Evolutionary conservation across 2,888 invertebrate species (phyloP), one percentile per base, ranked within the genome.

Genomic region (Leucozona laternaria): DNA sequence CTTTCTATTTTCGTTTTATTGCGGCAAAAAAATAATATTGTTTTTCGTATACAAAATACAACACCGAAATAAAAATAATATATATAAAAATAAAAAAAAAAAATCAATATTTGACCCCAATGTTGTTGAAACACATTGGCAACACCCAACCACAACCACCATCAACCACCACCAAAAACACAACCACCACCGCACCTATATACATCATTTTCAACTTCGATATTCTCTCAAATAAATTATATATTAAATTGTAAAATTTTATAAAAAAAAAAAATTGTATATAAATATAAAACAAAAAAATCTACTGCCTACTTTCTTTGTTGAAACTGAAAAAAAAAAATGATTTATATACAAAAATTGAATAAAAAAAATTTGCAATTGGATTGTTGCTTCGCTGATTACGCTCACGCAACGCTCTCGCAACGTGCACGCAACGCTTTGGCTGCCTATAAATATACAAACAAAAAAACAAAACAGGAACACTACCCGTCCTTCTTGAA

Each of bases 1-100:
- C 55, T 70, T 87, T 82, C 66, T 68, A 57, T 79, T 88, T 88
- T 88, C 83, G 84, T 88, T 89, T 88, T 77, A 72, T 81, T 88
- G 80, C 82, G 78, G 78, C 76, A 57, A 62, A 85, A 76, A 76
- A 84, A 64, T 53, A 68, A 71, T 60, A 50, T 22, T 66, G 20
- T 48, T 66, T 60, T 48, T 64, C 64, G n/a, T 17, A 48, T 20
- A 31, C 28, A n/a, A 62, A 62, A 66, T 45, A 75, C 20, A 70
- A 70, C n/a, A 68, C 37, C 66, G 34, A 58, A 62, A 70, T 87
- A 89, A 82, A 89, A 88, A 50, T 6, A 50, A 50, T 4, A 48
- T 88, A 82, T 88, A 88, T 20, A 4, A 48, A 48, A 8, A 20
- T 11, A 40, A 37, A 88, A 50, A 77, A 57, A 48, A 55, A 66